Evolutionary conservation across 2,888 invertebrate genomes (phyloP), one percentile per base, ranked within the genome.

Genomic region (Drosophila siamana): DNA sequence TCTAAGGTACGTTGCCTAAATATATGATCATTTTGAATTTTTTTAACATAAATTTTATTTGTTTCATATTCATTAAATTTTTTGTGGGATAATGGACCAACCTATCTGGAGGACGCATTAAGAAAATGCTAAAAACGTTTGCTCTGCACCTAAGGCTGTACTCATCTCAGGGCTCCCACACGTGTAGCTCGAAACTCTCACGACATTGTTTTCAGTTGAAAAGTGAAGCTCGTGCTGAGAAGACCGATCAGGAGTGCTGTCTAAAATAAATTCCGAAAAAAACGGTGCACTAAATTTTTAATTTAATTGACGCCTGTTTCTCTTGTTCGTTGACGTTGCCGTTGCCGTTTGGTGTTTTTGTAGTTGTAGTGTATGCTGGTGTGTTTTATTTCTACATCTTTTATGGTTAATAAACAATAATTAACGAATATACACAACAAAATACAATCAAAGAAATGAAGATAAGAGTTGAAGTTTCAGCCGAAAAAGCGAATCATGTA

Each of bases 281-380:
- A 55, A 55, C 78, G 52, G 59, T 63, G 73, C 52, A 74, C 68
- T 63, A 56, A 50, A 54, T 68, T 67, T 50, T 75, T 77, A 65
- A 75, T 73, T 75, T 59, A 77, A 75, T 75, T 75, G 73, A 75
- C 78, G 75, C 69, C 62, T 75, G 64, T 78, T 65, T 60, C 48
- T 68, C 26, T 54, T 65, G 54, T 38, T 57, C 51, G 43, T 24
- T 48, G 41, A 55, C 46, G 52, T 33, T 33, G 33, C 54, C 51
- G 43, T 24, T 48, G 41, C 55, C 46, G 52, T 33, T 33, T 41
- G 41, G 22, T 56, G 46, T 30, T 19, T 19, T 19, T 22, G 19
- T 48, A n/a, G 38, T 55, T 41, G 24, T 40, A 46, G 9, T n/a
- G 43, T 54, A 55, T 38, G 43, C 9, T 67, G 55, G 63, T 62